A percentile compares a stretch with the other conserved stretches of the same genome.
Conservation (phyloP, 1,140 invertebrate species). For the Cheumatopsyche charites region DNA sequence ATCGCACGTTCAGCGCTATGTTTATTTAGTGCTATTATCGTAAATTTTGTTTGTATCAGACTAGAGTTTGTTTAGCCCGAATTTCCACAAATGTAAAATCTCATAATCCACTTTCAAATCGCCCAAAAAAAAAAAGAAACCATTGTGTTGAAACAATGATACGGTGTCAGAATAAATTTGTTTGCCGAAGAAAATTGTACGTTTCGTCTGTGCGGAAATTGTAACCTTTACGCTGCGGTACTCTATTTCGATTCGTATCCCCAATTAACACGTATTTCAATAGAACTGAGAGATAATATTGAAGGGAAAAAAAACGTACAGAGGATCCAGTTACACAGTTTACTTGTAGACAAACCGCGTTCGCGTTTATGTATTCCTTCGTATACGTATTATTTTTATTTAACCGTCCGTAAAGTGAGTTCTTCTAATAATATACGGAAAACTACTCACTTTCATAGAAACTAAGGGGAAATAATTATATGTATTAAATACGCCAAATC, state of each 20-base stretch:
- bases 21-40: no score
- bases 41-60: no score
- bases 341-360: not conserved
- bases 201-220: constrained; percentile 2
- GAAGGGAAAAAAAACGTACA: not conserved
- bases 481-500: constrained; percentile 32
- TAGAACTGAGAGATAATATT: not conserved
- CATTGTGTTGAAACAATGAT: no score
- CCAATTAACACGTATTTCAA: constrained; percentile 5
- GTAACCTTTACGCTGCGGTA: not conserved
- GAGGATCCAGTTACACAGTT: not conserved
- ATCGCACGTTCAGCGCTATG: no score
- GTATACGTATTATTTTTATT: constrained; percentile 28
- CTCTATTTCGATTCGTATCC: not conserved
- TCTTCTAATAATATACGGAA: constrained; percentile 31
- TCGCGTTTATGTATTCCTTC: not conserved
- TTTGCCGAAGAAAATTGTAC: no score
- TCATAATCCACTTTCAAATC: no score
- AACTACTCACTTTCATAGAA: constrained; percentile 18
- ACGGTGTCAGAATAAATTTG: no score
- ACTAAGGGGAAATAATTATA: constrained; percentile 35
- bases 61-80: no score
- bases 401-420: constrained; percentile 27
- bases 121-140: no score
- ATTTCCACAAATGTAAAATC: no score